Percentiles rank a stretch among this genome's conserved stretches.
Evolutionary conservation across 2,113 vertebrate species (phyloP).

Genomic region (Epinephelus lanceolatus): DNA sequence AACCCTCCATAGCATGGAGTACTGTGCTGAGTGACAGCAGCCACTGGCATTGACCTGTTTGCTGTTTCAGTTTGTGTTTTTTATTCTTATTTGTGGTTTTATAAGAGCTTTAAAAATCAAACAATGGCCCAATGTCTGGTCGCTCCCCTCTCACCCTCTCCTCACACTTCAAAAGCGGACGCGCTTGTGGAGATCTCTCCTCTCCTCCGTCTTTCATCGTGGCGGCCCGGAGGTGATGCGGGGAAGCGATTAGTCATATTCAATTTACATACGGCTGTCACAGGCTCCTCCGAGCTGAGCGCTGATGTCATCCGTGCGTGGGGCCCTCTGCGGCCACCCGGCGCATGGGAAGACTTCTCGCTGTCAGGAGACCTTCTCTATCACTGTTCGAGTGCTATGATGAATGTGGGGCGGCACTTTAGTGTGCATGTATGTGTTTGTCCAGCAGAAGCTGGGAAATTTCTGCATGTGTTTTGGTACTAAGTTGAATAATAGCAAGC

Average conservation of each 20-base stretch:
- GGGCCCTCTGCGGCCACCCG: conserved; percentile 67
- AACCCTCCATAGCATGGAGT: background rate
- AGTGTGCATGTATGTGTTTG: conserved; percentile 9
- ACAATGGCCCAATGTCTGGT: conserved; percentile 7
- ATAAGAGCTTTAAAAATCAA: background rate
- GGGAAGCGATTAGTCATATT: conserved; percentile 85
- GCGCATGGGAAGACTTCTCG: conserved; percentile 67
- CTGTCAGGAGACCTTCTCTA: conserved; percentile 40
- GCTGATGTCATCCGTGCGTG: conserved; percentile 82
- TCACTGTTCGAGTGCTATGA: conserved; percentile 49
- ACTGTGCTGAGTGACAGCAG: conserved; percentile 13
- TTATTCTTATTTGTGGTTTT: background rate
- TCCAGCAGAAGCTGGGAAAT: background rate
- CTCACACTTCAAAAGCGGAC: conserved; percentile 76
- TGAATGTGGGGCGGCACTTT: conserved; percentile 63
- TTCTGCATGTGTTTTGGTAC: too few relatives aligned
- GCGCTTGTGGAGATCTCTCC: conserved; percentile 29
- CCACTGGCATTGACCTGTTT: background rate
- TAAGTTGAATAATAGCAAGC: too few relatives aligned
- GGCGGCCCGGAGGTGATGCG: conserved; percentile 71
- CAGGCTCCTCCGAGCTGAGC: conserved; percentile 53
- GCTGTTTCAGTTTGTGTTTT: background rate
- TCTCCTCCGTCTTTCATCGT: conserved; percentile 75
- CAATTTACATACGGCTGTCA: conserved; percentile 86
- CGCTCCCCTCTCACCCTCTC: conserved; percentile 52